Evolutionary conservation across 2,888 invertebrate species (phyloP).

Genomic region (Morinoia aosen): DNA sequence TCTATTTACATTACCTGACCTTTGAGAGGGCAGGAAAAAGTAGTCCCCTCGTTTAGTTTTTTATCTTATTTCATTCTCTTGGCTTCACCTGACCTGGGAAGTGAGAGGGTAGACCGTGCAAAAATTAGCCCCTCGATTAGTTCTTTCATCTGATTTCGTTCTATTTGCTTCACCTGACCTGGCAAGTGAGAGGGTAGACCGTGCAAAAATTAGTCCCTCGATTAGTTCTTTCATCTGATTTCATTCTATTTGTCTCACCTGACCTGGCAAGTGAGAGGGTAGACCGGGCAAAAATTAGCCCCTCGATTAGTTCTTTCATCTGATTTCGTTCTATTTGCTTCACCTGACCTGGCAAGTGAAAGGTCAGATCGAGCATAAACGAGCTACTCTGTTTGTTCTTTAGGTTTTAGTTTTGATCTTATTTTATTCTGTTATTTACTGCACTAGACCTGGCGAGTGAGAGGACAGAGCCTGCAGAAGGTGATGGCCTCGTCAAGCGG

Average conservation of each 20-base stretch:
- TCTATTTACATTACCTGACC: no score
- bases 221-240: not conserved
- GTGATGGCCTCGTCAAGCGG: not conserved
- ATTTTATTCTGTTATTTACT: not conserved
- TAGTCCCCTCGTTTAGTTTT: not conserved
- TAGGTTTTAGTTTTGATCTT: not conserved
- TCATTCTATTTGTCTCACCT: not conserved
- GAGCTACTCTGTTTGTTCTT: not conserved
- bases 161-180: not conserved
- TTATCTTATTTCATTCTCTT: not conserved
- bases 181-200: not conserved
- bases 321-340: not conserved
- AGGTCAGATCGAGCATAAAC: not conserved
- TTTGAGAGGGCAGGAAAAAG: not conserved
- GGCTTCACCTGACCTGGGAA: not conserved
- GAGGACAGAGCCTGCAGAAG: slow-evolving; percentile 25
- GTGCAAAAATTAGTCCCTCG: not conserved
- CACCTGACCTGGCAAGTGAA: not conserved
- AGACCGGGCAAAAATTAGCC: not conserved
- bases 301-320: not conserved
- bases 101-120: not conserved
- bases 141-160: not conserved
- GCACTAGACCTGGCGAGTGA: not conserved
- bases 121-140: not conserved
- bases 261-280: not conserved